Conservation (phyloP, 1,140 invertebrate species). For the Drosophila mayri region DNA sequence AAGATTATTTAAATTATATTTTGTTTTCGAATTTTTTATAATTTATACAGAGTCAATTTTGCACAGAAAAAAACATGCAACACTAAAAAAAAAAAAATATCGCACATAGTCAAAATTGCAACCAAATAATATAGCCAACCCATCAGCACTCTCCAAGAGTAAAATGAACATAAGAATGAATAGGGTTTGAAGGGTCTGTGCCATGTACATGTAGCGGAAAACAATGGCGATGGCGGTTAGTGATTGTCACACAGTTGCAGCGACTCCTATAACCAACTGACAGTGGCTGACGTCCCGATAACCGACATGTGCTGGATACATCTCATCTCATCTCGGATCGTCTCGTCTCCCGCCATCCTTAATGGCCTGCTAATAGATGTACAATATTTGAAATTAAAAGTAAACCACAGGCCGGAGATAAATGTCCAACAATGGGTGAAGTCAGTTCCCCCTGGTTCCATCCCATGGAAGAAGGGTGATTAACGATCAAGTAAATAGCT, state of each 20-base stretch:
- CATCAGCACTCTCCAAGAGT: background rate
- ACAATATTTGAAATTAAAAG: conserved; percentile 68
- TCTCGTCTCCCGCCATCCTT: conserved; percentile 32
- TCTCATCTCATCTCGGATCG: conserved; percentile 6
- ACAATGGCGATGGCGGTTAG: conserved; percentile 65
- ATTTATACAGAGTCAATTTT: background rate
- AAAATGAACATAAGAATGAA: conserved; percentile 9
- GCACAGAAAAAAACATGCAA: no score
- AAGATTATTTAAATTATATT: background rate
- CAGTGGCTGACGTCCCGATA: conserved; percentile 62
- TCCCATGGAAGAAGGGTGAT: conserved; percentile 37
- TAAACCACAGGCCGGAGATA: conserved; percentile 71
- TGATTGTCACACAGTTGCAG: conserved; percentile 58
- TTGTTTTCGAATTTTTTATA: background rate
- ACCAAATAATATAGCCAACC: background rate
- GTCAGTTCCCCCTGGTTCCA: conserved; percentile 18
- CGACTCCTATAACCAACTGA: conserved; percentile 17
- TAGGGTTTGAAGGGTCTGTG: conserved; percentile 21
- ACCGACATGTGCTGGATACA: conserved; percentile 68
- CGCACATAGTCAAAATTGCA: background rate
- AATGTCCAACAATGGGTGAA: conserved; percentile 53
- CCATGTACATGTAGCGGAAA: conserved; percentile 17
- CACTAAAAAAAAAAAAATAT: no score
- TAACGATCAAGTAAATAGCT: conserved; percentile 50
- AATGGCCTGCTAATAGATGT: conserved; percentile 71